Evolutionary conservation across 1,140 invertebrate species (phyloP).

Genomic region (Anagrus nilaparvatae): DNA sequence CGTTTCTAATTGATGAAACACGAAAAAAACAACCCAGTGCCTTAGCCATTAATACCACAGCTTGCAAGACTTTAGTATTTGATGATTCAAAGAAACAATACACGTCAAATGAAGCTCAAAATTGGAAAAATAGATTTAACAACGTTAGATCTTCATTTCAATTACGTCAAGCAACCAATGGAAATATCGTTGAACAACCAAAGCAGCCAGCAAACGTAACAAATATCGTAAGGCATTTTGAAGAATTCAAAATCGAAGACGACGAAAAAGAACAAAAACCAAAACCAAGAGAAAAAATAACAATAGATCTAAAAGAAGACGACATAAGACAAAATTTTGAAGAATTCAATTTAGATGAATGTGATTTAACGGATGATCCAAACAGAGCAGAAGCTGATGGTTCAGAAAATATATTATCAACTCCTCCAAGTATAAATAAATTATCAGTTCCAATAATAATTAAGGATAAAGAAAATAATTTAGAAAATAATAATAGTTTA

Average conservation of each 20-base stretch:
- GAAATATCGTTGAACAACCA: slow-evolving; percentile 10
- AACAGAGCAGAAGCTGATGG: slow-evolving; percentile 47
- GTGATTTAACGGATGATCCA: slow-evolving; percentile 55
- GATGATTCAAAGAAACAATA: slow-evolving; percentile 23
- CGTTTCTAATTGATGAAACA: slow-evolving; percentile 51
- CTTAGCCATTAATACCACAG: slow-evolving; percentile 12
- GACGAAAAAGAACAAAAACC: slow-evolving; percentile 20
- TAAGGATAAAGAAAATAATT: background rate
- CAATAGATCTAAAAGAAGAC: slow-evolving; percentile 40
- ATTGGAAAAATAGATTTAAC: slow-evolving; percentile 28
- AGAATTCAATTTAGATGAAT: slow-evolving; percentile 68
- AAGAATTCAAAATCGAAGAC: slow-evolving; percentile 39
- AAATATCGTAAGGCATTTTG: slow-evolving; percentile 36
- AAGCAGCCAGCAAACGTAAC: slow-evolving; percentile 23
- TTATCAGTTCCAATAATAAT: background rate
- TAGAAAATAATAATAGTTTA: background rate
- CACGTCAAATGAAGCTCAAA: slow-evolving; percentile 13
- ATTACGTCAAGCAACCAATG: slow-evolving; percentile 16
- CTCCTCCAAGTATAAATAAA: background rate
- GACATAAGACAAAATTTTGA: slow-evolving; percentile 67
- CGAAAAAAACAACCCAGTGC: slow-evolving; percentile 40
- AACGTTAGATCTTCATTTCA: slow-evolving; percentile 25
- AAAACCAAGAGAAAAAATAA: background rate
- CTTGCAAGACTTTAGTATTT: slow-evolving; percentile 25
- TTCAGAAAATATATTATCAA: slow-evolving; percentile 36